A percentile compares a stretch with the other conserved stretches of the same genome.
Evolutionary conservation across 2,113 vertebrate species (phyloP).

Genomic region (Zosterops hypoxanthus): DNA sequence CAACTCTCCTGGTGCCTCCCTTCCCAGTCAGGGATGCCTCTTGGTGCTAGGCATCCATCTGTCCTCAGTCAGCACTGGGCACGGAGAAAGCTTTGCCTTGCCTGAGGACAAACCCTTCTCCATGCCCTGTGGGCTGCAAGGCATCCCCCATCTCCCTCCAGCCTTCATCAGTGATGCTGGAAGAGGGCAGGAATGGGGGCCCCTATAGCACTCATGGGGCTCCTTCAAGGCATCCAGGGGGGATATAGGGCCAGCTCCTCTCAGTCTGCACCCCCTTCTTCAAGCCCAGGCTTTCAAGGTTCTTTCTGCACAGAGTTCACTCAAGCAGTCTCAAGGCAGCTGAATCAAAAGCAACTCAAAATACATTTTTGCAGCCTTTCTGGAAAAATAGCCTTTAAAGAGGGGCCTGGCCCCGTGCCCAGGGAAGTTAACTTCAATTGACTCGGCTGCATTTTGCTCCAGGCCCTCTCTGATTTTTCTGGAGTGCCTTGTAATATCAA

Average conservation of each 20-base stretch:
- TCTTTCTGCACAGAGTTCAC: background rate
- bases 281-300: background rate
- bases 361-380: background rate
- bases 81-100: background rate
- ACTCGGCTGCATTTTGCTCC: background rate
- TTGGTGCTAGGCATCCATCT: background rate
- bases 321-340: background rate
- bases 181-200: background rate
- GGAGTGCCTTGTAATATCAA: background rate
- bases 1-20: background rate
- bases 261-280: background rate
- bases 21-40: background rate
- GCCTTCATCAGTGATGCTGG: background rate
- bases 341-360: background rate
- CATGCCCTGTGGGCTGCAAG: background rate
- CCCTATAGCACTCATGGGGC: background rate
- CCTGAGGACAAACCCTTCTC: background rate
- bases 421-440: conserved; percentile 47
- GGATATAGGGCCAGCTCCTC: background rate
- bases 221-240: background rate
- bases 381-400: conserved; percentile 28
- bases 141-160: background rate
- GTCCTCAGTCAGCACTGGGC: fast-evolving
- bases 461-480: conserved; percentile 38
- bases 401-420: background rate